Evolutionary conservation across 2,797 vertebrate species (phyloP).

Genomic region (Melanotaenia trifasciata): DNA sequence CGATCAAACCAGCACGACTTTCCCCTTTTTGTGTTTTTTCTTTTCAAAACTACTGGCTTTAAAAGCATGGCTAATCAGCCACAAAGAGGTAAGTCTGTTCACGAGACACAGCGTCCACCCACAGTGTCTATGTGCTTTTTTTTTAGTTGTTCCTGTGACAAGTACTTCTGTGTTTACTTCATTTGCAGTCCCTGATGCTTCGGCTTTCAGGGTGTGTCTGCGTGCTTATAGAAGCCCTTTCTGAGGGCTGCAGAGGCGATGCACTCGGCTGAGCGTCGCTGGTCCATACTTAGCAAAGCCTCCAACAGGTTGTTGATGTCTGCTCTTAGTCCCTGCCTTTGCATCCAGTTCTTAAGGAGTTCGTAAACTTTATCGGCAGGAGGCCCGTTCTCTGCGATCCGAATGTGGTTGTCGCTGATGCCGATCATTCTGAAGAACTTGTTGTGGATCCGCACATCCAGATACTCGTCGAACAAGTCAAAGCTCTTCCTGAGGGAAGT

Average conservation of each 20-base stretch:
- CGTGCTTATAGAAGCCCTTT: constrained; percentile 81
- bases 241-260: constrained; percentile 79
- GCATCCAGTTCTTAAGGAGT: constrained; percentile 86
- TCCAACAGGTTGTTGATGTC: constrained; percentile 84
- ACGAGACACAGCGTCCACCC: constrained; percentile 45
- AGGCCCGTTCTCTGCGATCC: constrained; percentile 75
- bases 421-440: constrained; percentile 86
- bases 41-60: constrained; percentile 75
- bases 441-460: constrained; percentile 85
- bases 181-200: not conserved
- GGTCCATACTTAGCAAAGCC: constrained; percentile 81
- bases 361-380: constrained; percentile 84
- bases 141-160: constrained; percentile 28
- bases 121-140: constrained; percentile 59
- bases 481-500: constrained; percentile 84
- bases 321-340: constrained; percentile 82
- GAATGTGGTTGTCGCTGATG: constrained; percentile 84
- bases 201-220: constrained; percentile 61
- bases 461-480: constrained; percentile 81
- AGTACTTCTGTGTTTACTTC: constrained; percentile 44
- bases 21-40: constrained; percentile 61
- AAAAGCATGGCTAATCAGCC: constrained; percentile 55
- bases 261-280: constrained; percentile 83
- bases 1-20: constrained; percentile 41
- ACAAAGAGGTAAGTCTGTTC: constrained; percentile 70